phyloP scores from a whole-genome alignment of 2,113 vertebrate genomes.

The Cathartes aura region DNA sequence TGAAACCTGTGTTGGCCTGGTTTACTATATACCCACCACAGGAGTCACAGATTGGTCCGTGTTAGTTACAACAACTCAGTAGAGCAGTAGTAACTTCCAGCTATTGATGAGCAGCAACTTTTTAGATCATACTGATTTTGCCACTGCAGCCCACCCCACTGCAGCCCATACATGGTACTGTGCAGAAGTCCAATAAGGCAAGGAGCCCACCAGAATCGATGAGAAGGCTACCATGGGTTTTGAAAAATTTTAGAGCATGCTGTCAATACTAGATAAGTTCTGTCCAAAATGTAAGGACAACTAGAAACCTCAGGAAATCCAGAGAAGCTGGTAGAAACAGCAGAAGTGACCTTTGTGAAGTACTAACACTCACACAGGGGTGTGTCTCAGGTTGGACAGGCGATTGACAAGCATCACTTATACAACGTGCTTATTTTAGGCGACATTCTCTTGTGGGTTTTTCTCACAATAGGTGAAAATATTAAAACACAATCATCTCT shows the following conservation, averaged over 20 bases:
- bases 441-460: not conserved
- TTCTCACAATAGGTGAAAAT: not conserved
- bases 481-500: not conserved
- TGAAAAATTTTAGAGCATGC: not conserved
- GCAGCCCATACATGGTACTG: not conserved
- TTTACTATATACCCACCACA: not conserved
- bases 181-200: not conserved
- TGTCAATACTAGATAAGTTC: not conserved
- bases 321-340: not conserved
- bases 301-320: not conserved
- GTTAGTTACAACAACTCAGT: not conserved
- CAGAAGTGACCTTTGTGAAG: not conserved
- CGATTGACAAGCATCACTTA: not conserved
- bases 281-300: not conserved
- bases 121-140: not conserved
- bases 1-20: not conserved
- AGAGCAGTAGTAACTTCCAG: not conserved
- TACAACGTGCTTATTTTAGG: not conserved
- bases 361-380: not conserved
- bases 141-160: not conserved
- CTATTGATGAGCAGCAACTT: not conserved
- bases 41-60: too few species aligned
- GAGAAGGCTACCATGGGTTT: not conserved
- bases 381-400: not conserved
- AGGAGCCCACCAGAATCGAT: rapidly evolving